Conservation (phyloP, 2,888 invertebrate genomes). For the Meteorus cinctellus region DNA sequence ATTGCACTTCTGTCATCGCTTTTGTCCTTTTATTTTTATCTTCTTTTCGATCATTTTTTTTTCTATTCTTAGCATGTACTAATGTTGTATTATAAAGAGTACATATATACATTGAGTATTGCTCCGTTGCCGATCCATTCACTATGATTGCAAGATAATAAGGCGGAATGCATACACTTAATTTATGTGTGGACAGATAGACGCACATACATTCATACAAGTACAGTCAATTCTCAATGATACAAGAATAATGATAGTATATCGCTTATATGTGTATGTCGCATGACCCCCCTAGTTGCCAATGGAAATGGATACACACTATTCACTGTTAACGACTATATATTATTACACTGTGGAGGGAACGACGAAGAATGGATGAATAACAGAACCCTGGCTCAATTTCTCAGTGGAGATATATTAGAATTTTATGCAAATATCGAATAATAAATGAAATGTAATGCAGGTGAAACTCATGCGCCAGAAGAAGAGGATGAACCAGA, state of each 20-base stretch:
- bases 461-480: slow-evolving; percentile 71
- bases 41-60: slow-evolving; percentile 14
- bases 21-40: slow-evolving; percentile 17
- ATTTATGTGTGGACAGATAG: slow-evolving; percentile 7
- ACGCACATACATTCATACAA: background rate
- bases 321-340: background rate
- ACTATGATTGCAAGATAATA: slow-evolving; percentile 43
- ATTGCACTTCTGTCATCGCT: slow-evolving; percentile 22
- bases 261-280: background rate
- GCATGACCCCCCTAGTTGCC: slow-evolving; percentile 4
- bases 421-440: background rate
- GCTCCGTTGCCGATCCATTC: slow-evolving; percentile 35
- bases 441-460: slow-evolving; percentile 11
- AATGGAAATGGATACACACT: background rate
- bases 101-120: slow-evolving; percentile 7
- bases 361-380: background rate
- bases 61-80: slow-evolving; percentile 1
- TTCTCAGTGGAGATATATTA: background rate
- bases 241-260: background rate
- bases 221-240: slow-evolving; percentile 8
- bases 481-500: slow-evolving; percentile 73
- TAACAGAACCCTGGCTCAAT: background rate
- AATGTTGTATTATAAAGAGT: slow-evolving; percentile 5
- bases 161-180: slow-evolving; percentile 31
- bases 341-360: background rate